phyloP scores from a whole-genome alignment of 1,140 invertebrate species.

The Hypsibius dujardini region DNA sequence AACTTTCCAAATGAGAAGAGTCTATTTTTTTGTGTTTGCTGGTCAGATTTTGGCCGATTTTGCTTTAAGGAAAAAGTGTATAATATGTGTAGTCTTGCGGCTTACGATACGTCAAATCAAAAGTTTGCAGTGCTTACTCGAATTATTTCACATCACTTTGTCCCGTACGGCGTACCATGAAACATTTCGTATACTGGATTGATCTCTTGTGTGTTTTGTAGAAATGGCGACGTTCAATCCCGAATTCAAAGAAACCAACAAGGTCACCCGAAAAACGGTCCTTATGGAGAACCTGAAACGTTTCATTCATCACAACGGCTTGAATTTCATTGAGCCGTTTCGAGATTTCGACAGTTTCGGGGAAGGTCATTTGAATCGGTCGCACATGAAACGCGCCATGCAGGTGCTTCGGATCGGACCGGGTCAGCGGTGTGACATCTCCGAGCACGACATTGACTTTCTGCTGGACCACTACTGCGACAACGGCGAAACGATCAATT shows the following conservation, averaged over 20 bases:
- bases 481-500: neutral
- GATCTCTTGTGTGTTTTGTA: neutral
- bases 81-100: too few relatives aligned
- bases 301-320: neutral
- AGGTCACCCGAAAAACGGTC: neutral
- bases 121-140: neutral
- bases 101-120: too few relatives aligned
- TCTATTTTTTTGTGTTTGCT: too few relatives aligned
- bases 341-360: conserved; percentile 5
- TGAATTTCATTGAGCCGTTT: conserved; percentile 2
- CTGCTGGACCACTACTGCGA: neutral
- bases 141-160: neutral
- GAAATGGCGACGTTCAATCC: neutral
- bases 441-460: conserved; percentile 5
- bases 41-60: too few relatives aligned
- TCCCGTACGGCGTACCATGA: too few relatives aligned
- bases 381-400: conserved; percentile 6
- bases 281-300: neutral
- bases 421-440: conserved; percentile 3
- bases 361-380: neutral
- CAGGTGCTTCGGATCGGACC: neutral
- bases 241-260: neutral
- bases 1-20: too few relatives aligned
- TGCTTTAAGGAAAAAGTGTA: too few relatives aligned
- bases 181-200: too few relatives aligned